phyloP scores from a whole-genome alignment of 2,113 vertebrate genomes.

The Halcyon malimbica region DNA sequence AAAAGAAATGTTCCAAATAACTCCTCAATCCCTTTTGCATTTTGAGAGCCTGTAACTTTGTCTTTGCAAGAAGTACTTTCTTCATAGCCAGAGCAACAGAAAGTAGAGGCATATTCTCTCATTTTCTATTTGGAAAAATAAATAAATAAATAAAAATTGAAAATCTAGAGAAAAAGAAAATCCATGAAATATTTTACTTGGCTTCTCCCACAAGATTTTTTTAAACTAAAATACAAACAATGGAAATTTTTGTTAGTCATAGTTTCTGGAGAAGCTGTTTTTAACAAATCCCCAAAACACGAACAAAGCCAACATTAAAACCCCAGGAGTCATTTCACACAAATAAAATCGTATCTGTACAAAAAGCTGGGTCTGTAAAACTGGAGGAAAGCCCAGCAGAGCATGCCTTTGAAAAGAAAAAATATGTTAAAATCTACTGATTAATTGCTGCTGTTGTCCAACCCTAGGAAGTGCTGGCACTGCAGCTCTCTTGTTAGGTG shows the following conservation, averaged over 20 bases:
- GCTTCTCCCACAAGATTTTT: background rate
- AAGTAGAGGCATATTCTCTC: background rate
- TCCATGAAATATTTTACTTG: background rate
- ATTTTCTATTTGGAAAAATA: background rate
- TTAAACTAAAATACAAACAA: background rate
- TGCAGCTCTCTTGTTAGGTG: background rate
- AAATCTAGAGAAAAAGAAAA: background rate
- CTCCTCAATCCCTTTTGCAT: background rate
- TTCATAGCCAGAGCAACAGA: background rate
- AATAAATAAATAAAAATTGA: background rate
- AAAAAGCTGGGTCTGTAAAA: background rate
- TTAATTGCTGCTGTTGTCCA: background rate
- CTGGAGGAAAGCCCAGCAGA: background rate
- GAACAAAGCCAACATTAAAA: background rate
- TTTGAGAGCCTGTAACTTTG: background rate
- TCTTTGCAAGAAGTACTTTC: background rate
- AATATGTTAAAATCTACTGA: background rate
- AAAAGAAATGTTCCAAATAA: background rate
- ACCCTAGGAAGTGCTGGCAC: background rate
- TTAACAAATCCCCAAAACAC: background rate
- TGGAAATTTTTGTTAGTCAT: background rate
- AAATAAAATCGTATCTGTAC: background rate
- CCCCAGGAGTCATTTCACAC: background rate
- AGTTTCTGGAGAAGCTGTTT: background rate
- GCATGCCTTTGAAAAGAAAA: background rate